These are phyloP conservation scores for Ovis aries DNA, from an alignment of 2,113 vertebrate genomes.

Conservation along the genomic window ARS-UI_Ramb_v3.0 NC_056058.1:63891501-63892000, in stretches of 20 bases:
- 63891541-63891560: not conserved
- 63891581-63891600: not conserved
- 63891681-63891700: not conserved
- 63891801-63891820: not conserved
- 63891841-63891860: not conserved
- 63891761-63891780: not conserved
- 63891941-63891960: not conserved
- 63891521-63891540: not conserved
- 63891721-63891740: not conserved
- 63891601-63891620: not conserved
- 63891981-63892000: not conserved
- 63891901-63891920: not conserved
- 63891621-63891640: not conserved
- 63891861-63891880: not conserved
- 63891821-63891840: not conserved
- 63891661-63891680: not conserved
- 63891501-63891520: not conserved
- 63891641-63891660: not conserved
- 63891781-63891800: not conserved
- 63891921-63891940: not conserved
- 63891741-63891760: not conserved
- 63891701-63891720: not conserved
- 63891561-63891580: not conserved
- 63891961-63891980: not conserved
- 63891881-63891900: not conserved